These are phyloP conservation scores for Dasysyrphus tricinctus DNA, from an alignment of 2,888 invertebrate genomes.

Conservation along the genomic window DNA sequence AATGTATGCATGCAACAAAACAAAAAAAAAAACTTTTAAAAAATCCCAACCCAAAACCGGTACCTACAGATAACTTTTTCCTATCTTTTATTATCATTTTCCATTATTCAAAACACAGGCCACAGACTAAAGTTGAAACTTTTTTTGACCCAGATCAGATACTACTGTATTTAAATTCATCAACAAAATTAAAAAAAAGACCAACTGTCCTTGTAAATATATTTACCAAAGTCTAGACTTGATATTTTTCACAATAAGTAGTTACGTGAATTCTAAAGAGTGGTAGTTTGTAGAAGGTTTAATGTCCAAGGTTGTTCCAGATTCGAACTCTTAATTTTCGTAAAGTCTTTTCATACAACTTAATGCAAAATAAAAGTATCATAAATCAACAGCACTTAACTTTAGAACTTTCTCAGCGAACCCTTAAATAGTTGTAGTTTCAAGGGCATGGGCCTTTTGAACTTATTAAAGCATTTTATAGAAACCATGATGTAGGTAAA, in stretches of 20 bases:
- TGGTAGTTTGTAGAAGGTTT: not conserved
- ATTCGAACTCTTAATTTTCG: not conserved
- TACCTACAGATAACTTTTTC: too few species aligned
- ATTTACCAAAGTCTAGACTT: slow-evolving; percentile 22
- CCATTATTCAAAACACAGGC: too few species aligned
- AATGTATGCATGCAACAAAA: too few species aligned
- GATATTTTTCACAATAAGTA: not conserved
- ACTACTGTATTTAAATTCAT: too few species aligned
- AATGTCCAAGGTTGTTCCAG: not conserved
- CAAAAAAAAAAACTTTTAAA: too few species aligned
- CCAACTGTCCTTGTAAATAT: not conserved
- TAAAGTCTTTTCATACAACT: not conserved
- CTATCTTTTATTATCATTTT: too few species aligned
- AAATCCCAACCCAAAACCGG: too few species aligned
- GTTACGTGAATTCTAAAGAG: not conserved
- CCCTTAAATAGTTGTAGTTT: not conserved
- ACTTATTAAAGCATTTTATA: not conserved
- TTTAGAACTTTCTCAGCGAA: not conserved
- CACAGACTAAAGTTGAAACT: too few species aligned
- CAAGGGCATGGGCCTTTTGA: not conserved
- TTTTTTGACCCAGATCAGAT: not conserved
- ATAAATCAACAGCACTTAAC: not conserved
- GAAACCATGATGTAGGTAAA: too few species aligned
- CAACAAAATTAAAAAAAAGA: not conserved
- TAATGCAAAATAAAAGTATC: not conserved